Evolutionary conservation across 2,888 invertebrate species (phyloP).

Genomic region (Polylopha cassiicola): DNA sequence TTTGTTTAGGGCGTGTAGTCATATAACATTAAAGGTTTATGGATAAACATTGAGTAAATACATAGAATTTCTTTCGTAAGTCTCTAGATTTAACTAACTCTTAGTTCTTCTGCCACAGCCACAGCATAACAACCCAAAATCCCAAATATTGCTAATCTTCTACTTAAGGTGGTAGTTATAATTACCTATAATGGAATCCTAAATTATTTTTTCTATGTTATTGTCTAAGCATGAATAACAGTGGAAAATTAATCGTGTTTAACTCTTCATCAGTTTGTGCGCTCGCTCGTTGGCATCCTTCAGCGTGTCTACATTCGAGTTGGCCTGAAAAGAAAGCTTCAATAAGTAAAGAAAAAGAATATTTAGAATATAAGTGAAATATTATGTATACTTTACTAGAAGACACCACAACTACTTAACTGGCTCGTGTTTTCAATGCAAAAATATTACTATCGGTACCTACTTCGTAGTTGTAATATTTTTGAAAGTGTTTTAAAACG

Average conservation of each 20-base stretch:
- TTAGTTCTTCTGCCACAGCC: constrained; percentile 5
- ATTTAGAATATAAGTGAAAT: no score
- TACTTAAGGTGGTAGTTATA: constrained; percentile 8
- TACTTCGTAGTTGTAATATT: no score
- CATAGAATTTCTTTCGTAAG: no score
- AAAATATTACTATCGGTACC: no score
- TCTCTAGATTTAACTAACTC: neutral
- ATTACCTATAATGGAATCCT: constrained; percentile 9
- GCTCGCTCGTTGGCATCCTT: constrained; percentile 21
- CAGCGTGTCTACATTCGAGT: constrained; percentile 20
- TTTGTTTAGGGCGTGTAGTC: no score
- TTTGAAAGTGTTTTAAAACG: no score
- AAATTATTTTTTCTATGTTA: constrained; percentile 18
- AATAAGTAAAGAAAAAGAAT: no score
- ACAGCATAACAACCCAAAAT: constrained; percentile 1
- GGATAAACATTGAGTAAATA: constrained; percentile 15
- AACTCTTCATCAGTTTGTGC: constrained; percentile 22
- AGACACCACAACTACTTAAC: no score
- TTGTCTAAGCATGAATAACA: constrained; percentile 14
- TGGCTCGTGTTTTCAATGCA: no score
- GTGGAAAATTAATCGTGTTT: constrained; percentile 16
- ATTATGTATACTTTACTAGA: no score
- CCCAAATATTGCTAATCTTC: constrained; percentile 10
- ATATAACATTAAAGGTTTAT: no score
- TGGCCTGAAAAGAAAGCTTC: constrained; percentile 9